phyloP scores from a whole-genome alignment of 2,888 invertebrate species.

The Drosophila melanosoma region DNA sequence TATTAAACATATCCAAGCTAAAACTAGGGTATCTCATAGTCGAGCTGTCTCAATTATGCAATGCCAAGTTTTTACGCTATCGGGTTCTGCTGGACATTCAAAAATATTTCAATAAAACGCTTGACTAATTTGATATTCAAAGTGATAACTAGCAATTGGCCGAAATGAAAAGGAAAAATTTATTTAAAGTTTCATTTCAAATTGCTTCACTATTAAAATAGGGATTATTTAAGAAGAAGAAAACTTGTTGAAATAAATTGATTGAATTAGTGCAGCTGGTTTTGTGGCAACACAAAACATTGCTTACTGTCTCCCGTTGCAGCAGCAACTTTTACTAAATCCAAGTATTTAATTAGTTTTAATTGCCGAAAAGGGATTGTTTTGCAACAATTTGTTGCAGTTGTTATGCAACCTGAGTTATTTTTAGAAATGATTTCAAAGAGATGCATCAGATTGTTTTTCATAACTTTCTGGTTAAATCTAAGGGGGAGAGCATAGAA shows the following conservation, averaged over 20 bases:
- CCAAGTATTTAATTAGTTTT: conserved; percentile 33
- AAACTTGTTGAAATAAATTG: background rate
- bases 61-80: background rate
- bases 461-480: conserved; percentile 30
- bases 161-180: background rate
- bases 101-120: background rate
- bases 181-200: background rate
- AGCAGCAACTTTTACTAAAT: background rate
- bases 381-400: conserved; percentile 9
- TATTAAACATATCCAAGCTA: background rate
- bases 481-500: background rate
- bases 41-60: background rate
- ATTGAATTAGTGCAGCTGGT: background rate
- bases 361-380: conserved; percentile 15
- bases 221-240: background rate
- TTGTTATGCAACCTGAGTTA: conserved; percentile 1
- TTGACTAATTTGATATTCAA: background rate
- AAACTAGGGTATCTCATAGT: background rate
- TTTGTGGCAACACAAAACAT: background rate
- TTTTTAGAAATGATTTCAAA: conserved; percentile 43
- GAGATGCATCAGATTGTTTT: conserved; percentile 29
- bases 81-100: too few relatives aligned
- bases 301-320: background rate
- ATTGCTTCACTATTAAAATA: background rate
- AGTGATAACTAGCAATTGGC: background rate